Conservation (phyloP, 2,888 invertebrate genomes). For the Thymelicus sylvestris region DNA sequence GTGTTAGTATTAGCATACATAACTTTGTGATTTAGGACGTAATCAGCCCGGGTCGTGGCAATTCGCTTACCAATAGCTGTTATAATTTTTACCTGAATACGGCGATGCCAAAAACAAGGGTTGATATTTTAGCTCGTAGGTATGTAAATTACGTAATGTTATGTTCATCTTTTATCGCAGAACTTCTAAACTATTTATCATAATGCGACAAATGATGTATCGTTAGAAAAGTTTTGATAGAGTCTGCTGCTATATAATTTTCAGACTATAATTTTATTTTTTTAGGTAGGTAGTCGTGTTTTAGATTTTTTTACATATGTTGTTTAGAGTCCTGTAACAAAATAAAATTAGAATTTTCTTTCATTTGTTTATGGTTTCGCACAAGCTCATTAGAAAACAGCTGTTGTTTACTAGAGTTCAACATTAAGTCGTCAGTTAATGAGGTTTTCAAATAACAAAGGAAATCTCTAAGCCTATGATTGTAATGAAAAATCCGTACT, state of each 20-base stretch:
- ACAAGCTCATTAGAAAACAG: not conserved
- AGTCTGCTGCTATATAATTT: too few relatives aligned
- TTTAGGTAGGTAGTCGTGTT: too few relatives aligned
- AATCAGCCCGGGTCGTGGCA: not conserved
- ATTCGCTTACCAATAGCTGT: not conserved
- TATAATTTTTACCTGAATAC: not conserved
- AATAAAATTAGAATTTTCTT: not conserved
- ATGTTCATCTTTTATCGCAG: too few relatives aligned
- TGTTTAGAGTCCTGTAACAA: too few relatives aligned
- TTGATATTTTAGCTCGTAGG: too few relatives aligned
- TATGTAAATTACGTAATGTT: too few relatives aligned
- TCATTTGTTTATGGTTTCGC: not conserved
- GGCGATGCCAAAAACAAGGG: too few relatives aligned
- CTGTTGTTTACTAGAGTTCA: not conserved
- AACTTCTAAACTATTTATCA: too few relatives aligned
- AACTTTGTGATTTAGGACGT: slow-evolving; percentile 3
- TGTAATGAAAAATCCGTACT: not conserved
- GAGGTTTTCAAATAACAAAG: slow-evolving; percentile 7
- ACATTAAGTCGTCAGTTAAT: not conserved
- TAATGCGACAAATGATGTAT: too few relatives aligned
- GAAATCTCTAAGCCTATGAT: slow-evolving; percentile 3
- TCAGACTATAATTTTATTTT: too few relatives aligned
- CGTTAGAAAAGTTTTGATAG: too few relatives aligned
- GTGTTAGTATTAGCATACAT: slow-evolving; percentile 14
- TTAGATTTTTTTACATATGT: too few relatives aligned